Base-by-base conservation (phyloP, 2,888 invertebrate species). In the Zaprionus lineosus region DNA sequence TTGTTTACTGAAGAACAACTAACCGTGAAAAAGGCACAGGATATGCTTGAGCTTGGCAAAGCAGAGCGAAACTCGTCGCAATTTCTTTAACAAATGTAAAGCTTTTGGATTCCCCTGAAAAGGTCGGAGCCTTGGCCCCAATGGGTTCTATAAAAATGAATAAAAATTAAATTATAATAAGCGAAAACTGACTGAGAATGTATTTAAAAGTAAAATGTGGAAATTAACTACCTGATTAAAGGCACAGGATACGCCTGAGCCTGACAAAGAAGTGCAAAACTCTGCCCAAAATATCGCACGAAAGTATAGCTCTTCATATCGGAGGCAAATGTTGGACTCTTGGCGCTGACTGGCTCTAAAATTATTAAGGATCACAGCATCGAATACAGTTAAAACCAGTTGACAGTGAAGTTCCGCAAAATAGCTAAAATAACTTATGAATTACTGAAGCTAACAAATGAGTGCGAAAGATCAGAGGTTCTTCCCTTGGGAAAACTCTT, bases 21-120 rank as follows among this genome's bases (percentile, higher is more conserved):
- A 91, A 95, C 94, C 94, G 93, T 92, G 95, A 74, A 94, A 92
- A 8, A 78, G 94, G 95, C 74, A 94, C 92, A 46, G 95, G 95
- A 90, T 90, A 92, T 4, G 72, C 93, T 89, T 94, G 94, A 37
- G 94, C 93, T 82, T 93, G 93, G 87, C 94, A 94, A 47, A 94
- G 89, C 56, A 94, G 88, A 11, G 92, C 92, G 81, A 93, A 91
- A 58, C 91, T 91, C 44, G 91, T 89, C 12, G 88, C 90, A 48
- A 86, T 86, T 28, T 89, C 84, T 74, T 91, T 88, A 33, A 91
- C 88, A 75, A 92, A 90, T 40, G 92, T 91, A 58, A 90, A 91
- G 82, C 91, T 91, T 87, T 92, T 92, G 41, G 94, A 93, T 65
- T 92, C 92, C 19, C 91, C 90, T 43, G 92, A 91, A 76, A 93